A percentile compares a stretch with the other conserved stretches of the same genome.
Conservation (phyloP, 2,113 vertebrate genomes). For the Forbesichthys papilliferus region DNA sequence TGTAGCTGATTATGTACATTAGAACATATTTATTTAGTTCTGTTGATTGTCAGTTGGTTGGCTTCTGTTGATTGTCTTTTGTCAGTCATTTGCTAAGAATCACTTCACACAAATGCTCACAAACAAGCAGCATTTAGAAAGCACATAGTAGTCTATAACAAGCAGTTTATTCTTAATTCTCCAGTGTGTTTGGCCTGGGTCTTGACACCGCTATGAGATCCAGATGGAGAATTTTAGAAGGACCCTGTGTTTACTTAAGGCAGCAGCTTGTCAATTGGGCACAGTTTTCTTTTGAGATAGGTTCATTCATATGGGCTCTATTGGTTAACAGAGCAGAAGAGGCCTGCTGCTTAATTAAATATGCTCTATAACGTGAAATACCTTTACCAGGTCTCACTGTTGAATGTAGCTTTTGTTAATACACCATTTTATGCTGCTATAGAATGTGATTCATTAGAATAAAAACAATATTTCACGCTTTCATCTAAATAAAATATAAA, state of each 20-base stretch:
- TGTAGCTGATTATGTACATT: constrained; percentile 31
- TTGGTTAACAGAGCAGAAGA: constrained; percentile 59
- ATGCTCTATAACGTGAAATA: constrained; percentile 46
- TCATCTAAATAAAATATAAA: constrained; percentile 2
- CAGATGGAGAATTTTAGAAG: constrained; percentile 83
- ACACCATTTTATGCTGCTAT: constrained; percentile 7
- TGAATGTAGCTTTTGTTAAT: constrained; percentile 42
- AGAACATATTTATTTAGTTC: neutral
- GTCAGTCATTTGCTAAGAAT: constrained; percentile 25
- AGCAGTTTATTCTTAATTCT: constrained; percentile 74
- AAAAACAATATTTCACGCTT: neutral
- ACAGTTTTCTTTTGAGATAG: constrained; percentile 83
- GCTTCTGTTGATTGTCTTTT: neutral
- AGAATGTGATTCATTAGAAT: neutral
- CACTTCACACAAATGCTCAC: constrained; percentile 39
- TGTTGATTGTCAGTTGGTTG: constrained; percentile 23
- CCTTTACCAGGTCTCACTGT: constrained; percentile 27
- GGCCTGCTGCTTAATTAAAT: constrained; percentile 62
- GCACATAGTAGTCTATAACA: constrained; percentile 42
- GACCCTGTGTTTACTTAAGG: constrained; percentile 86
- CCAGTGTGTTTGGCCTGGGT: constrained; percentile 79
- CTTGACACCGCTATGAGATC: constrained; percentile 82
- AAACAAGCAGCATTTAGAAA: constrained; percentile 28
- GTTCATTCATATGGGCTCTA: constrained; percentile 82
- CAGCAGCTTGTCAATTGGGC: constrained; percentile 85